Conservation (phyloP, 2,888 invertebrate genomes). For the Rhingia campestris region DNA sequence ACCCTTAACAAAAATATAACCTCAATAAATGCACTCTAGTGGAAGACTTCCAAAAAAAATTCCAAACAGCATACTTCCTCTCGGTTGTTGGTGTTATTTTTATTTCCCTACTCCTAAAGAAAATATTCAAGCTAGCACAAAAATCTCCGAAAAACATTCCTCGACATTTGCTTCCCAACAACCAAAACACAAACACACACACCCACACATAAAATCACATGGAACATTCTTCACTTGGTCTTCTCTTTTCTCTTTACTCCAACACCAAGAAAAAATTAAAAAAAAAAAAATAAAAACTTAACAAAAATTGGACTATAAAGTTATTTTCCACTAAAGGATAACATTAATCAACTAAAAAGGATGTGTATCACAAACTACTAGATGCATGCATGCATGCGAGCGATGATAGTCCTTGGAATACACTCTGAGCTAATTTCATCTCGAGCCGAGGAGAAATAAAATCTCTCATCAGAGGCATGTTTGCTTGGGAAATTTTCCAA, state of each 20-base stretch:
- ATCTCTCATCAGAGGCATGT: conserved; percentile 8
- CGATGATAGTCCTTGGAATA: conserved; percentile 5
- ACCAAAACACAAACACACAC: conserved; percentile 5
- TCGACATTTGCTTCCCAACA: background rate
- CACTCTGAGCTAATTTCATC: conserved; percentile 47
- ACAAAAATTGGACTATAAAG: conserved; percentile 10
- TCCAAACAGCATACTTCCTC: background rate
- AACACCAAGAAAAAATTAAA: background rate
- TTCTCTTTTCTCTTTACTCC: background rate
- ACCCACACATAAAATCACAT: background rate
- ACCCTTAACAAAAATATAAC: conserved; percentile 21
- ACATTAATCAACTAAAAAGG: conserved; percentile 48
- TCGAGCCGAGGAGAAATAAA: background rate
- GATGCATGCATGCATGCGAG: conserved; percentile 25
- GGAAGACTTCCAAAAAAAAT: conserved; percentile 1
- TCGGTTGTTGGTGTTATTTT: conserved; percentile 5
- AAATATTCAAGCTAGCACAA: conserved; percentile 11
- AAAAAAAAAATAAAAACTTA: background rate
- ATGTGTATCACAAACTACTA: conserved; percentile 22
- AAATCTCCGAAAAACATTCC: conserved; percentile 37
- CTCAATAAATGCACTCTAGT: conserved; percentile 34
- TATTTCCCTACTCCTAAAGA: background rate
- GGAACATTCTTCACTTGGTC: conserved; percentile 9
- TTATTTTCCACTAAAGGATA: conserved; percentile 52
- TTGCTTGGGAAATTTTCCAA: background rate